Evolutionary conservation across 2,797 vertebrate species (phyloP).

Genomic region (Distichodus sexfasciatus): DNA sequence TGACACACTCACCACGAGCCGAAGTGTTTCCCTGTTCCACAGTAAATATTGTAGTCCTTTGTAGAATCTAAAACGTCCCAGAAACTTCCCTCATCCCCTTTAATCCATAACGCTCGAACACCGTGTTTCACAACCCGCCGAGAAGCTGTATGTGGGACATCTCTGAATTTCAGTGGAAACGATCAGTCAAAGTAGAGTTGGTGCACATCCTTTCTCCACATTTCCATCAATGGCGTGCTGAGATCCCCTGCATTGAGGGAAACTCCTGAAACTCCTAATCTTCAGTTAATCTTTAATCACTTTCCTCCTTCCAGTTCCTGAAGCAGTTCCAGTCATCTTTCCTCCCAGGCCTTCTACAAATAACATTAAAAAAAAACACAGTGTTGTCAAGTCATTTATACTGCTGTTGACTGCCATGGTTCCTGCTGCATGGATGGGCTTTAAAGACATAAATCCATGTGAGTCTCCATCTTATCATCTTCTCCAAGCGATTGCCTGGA

Average conservation of each 20-base stretch:
- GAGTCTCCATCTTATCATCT: background rate
- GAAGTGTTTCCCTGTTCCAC: background rate
- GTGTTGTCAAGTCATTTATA: background rate
- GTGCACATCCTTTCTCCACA: background rate
- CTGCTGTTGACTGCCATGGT: background rate
- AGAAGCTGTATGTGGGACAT: no score
- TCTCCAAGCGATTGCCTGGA: no score
- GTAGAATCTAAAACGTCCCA: no score
- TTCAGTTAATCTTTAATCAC: slow-evolving; percentile 31
- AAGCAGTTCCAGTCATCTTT: slow-evolving; percentile 9
- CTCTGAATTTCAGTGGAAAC: background rate
- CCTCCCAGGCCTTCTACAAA: background rate
- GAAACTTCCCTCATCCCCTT: no score
- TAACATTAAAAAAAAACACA: background rate
- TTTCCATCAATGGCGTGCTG: background rate
- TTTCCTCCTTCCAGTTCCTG: slow-evolving; percentile 6
- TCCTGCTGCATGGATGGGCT: no score
- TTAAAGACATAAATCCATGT: background rate
- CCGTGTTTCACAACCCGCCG: no score
- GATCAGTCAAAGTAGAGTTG: background rate
- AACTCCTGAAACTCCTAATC: background rate
- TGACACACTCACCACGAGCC: background rate
- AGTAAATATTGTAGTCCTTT: background rate
- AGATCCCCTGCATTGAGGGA: slow-evolving; percentile 5
- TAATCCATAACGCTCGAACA: no score